Conservation (phyloP, 2,888 invertebrate species). For the Heliconius erato region DNA sequence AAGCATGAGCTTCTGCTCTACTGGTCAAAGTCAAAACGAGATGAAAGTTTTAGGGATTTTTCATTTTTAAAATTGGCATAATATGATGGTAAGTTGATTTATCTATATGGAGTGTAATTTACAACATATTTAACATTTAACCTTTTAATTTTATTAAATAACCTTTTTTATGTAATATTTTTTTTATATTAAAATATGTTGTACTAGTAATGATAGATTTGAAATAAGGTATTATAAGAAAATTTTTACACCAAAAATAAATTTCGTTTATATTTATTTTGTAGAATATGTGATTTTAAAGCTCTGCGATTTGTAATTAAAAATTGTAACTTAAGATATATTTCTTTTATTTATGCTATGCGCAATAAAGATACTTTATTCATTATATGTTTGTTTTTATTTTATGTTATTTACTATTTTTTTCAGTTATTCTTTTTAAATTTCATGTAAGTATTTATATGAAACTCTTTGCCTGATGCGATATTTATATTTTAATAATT, state of each 20-base stretch:
- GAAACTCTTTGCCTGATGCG: background rate
- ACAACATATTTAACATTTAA: background rate
- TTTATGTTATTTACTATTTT: background rate
- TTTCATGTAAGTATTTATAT: background rate
- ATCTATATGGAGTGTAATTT: background rate
- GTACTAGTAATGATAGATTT: background rate
- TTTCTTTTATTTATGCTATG: background rate
- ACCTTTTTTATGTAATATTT: background rate
- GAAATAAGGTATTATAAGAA: background rate
- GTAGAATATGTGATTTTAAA: background rate
- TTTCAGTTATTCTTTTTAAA: background rate
- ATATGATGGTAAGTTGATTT: background rate
- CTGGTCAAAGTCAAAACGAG: background rate
- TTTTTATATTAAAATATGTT: background rate
- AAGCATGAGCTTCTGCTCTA: background rate
- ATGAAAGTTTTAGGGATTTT: background rate
- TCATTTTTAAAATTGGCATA: background rate
- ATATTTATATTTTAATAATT: background rate
- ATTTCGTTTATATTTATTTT: background rate
- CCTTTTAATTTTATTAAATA: background rate
- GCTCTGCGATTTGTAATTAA: background rate
- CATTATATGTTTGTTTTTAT: background rate
- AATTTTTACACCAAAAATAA: background rate
- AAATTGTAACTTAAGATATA: background rate
- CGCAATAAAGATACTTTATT: conserved; percentile 1